phyloP scores from a whole-genome alignment of 2,888 invertebrate species.

The Cataglyphis cursor region DNA sequence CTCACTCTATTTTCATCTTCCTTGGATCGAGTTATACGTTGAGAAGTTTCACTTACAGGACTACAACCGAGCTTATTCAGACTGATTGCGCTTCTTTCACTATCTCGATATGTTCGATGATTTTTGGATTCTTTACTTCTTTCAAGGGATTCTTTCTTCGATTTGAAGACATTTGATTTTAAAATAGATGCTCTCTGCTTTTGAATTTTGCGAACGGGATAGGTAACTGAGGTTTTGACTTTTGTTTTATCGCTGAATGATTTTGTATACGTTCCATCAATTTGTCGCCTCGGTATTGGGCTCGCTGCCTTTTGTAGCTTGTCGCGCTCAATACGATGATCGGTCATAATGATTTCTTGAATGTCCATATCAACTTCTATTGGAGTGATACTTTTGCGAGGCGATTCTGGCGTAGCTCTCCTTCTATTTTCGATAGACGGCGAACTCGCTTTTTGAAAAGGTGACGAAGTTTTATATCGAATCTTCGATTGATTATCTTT shows the following conservation, averaged over 20 bases:
- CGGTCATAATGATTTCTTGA: constrained; percentile 71
- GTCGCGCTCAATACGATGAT: constrained; percentile 61
- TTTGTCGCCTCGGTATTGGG: constrained; percentile 19
- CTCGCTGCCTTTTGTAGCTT: constrained; percentile 35
- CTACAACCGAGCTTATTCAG: neutral
- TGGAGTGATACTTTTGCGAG: constrained; percentile 49
- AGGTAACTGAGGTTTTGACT: constrained; percentile 36
- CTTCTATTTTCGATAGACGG: constrained; percentile 12
- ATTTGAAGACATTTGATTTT: constrained; percentile 45
- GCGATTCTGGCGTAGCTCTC: constrained; percentile 27
- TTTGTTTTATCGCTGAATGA: constrained; percentile 17
- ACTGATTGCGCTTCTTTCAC: neutral
- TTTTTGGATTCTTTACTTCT: neutral
- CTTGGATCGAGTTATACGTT: neutral
- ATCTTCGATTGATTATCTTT: neutral
- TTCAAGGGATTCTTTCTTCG: neutral
- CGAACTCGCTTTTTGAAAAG: constrained; percentile 16
- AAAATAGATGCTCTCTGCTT: constrained; percentile 57
- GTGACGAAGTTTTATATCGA: neutral
- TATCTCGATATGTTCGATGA: neutral
- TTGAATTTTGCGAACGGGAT: constrained; percentile 43
- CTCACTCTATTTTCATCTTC: neutral
- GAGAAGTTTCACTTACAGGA: constrained; percentile 1
- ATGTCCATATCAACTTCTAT: constrained; percentile 58
- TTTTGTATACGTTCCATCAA: constrained; percentile 55